phyloP scores from a whole-genome alignment of 2,888 invertebrate species.

The Nematopogon swammerdamellus region DNA sequence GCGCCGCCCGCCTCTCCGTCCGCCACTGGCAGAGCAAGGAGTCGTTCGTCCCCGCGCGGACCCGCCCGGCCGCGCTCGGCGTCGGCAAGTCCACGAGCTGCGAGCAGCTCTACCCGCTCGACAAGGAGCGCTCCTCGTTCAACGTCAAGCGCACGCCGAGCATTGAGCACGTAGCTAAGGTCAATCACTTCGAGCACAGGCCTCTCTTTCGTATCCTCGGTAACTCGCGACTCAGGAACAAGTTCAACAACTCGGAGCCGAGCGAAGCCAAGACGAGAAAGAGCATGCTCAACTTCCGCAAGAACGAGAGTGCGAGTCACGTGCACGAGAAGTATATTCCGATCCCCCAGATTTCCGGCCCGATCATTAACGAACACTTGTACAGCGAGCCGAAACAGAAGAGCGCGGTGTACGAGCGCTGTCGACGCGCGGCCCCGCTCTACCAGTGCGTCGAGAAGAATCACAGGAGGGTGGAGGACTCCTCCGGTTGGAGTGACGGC shows the following conservation, averaged over 20 bases:
- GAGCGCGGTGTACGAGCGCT: constrained; percentile 34
- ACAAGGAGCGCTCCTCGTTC: constrained; percentile 33
- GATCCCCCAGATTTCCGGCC: constrained; percentile 21
- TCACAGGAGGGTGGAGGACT: constrained; percentile 26
- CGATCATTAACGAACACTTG: constrained; percentile 26
- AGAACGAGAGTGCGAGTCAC: constrained; percentile 34
- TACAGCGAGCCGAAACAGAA: constrained; percentile 45
- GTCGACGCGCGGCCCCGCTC: constrained; percentile 40
- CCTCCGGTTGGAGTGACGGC: constrained; percentile 19
- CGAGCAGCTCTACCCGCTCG: constrained; percentile 44
- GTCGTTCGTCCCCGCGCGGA: constrained; percentile 38
- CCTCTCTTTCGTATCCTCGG: constrained; percentile 44
- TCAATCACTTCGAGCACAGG: constrained; percentile 30
- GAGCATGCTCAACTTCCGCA: constrained; percentile 43
- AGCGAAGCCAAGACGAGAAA: constrained; percentile 32
- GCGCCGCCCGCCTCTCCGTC: constrained; percentile 49
- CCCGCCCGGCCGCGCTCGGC: constrained; percentile 22
- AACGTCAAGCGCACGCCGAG: constrained; percentile 47
- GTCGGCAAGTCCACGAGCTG: constrained; percentile 49
- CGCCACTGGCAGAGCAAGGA: constrained; percentile 51
- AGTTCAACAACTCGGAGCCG: constrained; percentile 30
- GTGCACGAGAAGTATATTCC: constrained; percentile 49
- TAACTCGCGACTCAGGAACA: constrained; percentile 34
- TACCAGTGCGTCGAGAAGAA: constrained; percentile 45
- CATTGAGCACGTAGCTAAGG: constrained; percentile 38